Conservation (phyloP, 2,888 invertebrate genomes). For the Chesias legatella region DNA sequence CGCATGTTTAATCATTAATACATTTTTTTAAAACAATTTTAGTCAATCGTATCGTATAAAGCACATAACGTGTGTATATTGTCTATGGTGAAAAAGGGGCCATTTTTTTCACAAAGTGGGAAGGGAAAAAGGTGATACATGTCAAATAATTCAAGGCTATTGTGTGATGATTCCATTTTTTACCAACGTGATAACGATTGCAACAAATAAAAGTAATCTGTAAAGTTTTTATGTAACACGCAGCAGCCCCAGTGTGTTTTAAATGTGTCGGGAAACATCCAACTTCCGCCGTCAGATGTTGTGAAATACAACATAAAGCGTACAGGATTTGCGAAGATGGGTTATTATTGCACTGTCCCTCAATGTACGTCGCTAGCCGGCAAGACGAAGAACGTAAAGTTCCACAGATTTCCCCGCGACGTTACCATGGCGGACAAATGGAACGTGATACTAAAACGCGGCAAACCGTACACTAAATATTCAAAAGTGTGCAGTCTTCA, state of each 20-base stretch:
- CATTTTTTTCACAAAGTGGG: conserved; percentile 57
- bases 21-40: conserved; percentile 14
- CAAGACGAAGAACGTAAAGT: conserved; percentile 77
- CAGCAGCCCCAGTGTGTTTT: conserved; percentile 29
- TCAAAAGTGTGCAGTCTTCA: conserved; percentile 77
- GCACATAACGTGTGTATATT: conserved; percentile 26
- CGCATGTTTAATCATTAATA: too few relatives aligned
- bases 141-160: conserved; percentile 79
- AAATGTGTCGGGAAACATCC: conserved; percentile 41
- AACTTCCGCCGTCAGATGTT: conserved; percentile 28
- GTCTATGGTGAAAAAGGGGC: conserved; percentile 49
- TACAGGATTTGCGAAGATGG: conserved; percentile 52
- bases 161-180: conserved; percentile 75
- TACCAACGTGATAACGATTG: conserved; percentile 72
- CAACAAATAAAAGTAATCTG: conserved; percentile 53
- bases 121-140: conserved; percentile 74
- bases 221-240: conserved; percentile 30
- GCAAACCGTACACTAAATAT: conserved; percentile 75
- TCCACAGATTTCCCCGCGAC: conserved; percentile 74
- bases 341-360: conserved; percentile 77
- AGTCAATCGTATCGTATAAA: conserved; percentile 18
- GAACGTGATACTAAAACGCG: conserved; percentile 68
- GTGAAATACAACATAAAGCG: conserved; percentile 45
- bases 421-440: conserved; percentile 63
- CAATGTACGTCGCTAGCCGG: conserved; percentile 78